Percentiles rank a stretch among this genome's conserved stretches.
Evolutionary conservation across 2,888 invertebrate genomes (phyloP).

Genomic region (Archips crataeganus): DNA sequence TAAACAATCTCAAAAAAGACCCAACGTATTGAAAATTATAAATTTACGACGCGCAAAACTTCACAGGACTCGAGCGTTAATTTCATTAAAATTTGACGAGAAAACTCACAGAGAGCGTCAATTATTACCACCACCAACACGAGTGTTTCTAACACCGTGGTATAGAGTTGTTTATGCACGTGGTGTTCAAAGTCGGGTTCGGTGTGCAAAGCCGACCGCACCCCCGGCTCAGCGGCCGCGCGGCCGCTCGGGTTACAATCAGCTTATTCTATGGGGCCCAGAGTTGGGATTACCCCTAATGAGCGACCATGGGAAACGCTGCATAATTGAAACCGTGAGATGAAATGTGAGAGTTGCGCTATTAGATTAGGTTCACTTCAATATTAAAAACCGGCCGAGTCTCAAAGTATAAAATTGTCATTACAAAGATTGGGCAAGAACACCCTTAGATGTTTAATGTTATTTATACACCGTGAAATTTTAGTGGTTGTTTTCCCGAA

Average conservation of each 20-base stretch:
- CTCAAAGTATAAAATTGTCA: too few species aligned
- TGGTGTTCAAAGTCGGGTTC: too few species aligned
- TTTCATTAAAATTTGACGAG: slow-evolving; percentile 25
- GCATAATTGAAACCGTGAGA: slow-evolving; percentile 51
- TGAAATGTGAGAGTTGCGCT: slow-evolving; percentile 1
- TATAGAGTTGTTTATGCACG: background rate
- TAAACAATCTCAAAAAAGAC: background rate
- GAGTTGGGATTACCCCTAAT: slow-evolving; percentile 68
- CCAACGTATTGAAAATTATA: background rate
- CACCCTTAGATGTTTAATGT: too few species aligned
- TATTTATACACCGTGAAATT: too few species aligned
- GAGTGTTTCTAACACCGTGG: background rate
- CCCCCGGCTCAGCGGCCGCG: slow-evolving; percentile 16
- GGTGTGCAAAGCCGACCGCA: slow-evolving; percentile 21
- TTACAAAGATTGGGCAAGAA: too few species aligned
- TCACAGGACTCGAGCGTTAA: slow-evolving; percentile 6
- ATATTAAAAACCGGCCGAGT: background rate
- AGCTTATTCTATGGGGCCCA: slow-evolving; percentile 16
- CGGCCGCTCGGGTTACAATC: slow-evolving; percentile 38
- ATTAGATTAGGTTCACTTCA: background rate
- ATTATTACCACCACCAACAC: slow-evolving; percentile 5
- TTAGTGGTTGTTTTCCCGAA: too few species aligned
- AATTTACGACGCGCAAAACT: background rate
- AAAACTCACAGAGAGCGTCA: slow-evolving; percentile 14
- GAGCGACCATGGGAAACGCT: slow-evolving; percentile 56